Conservation (phyloP, 2,888 invertebrate species). For the Yponomeuta cagnagella region DNA sequence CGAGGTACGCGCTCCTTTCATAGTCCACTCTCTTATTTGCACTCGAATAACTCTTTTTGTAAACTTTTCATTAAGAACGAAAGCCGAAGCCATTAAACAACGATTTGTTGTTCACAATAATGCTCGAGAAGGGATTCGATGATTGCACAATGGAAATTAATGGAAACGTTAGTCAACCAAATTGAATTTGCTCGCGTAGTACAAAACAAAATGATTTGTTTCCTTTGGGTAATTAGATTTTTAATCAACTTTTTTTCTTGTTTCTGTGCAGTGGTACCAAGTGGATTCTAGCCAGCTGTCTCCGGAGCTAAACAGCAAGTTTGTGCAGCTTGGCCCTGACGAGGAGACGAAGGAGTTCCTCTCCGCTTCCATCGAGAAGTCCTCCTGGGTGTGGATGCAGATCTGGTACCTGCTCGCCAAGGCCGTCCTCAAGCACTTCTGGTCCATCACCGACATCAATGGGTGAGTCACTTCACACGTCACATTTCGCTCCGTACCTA, state of each 20-base stretch:
- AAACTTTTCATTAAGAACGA: conserved; percentile 60
- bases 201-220: neutral
- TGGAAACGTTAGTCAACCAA: conserved; percentile 8
- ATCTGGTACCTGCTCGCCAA: conserved; percentile 92
- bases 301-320: conserved; percentile 72
- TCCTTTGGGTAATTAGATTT: neutral
- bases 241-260: conserved; percentile 1
- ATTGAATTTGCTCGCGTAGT: neutral
- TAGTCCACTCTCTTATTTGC: conserved; percentile 69
- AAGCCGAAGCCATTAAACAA: conserved; percentile 59
- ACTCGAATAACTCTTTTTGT: conserved; percentile 66
- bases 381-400: conserved; percentile 91
- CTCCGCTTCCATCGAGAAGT: conserved; percentile 83
- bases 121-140: conserved; percentile 42
- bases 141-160: conserved; percentile 19
- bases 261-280: conserved; percentile 82
- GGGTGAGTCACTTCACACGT: conserved; percentile 79
- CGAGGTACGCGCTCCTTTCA: conserved; percentile 61
- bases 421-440: conserved; percentile 90
- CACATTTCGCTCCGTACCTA: neutral
- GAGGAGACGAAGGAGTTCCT: conserved; percentile 85
- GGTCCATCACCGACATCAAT: conserved; percentile 96
- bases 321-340: conserved; percentile 82
- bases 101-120: conserved; percentile 50
- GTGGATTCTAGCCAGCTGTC: conserved; percentile 75